Base-by-base conservation (phyloP, 2,797 vertebrate species). In the Rachycentron canadum region DNA sequence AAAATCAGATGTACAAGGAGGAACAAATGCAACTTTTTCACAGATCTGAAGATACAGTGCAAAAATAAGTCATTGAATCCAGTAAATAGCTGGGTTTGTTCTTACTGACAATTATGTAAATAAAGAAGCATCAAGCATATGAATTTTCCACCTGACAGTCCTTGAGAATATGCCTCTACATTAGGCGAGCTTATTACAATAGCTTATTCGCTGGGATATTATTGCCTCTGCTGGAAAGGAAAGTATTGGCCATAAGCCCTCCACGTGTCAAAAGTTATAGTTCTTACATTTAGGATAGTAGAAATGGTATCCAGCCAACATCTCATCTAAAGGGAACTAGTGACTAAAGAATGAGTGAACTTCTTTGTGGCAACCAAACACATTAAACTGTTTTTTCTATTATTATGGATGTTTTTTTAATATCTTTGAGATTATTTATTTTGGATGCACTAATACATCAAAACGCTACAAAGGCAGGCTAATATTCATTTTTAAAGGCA, bases 151-250 rank as follows among this genome's bases (percentile, higher is more conserved):
- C 49, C 85, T 26, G 73, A 80, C 75, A 57, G 63, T 90, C 84
- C 87, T 88, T 90, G 90, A 92, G 86, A 89, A 87, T 79, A 85
- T 66, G 88, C 82, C 87, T 91, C 64, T 67, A 58, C 47, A 82
- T 78, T 38, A 89, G 81, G 81, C 82, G 81, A 88, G 75, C 28
- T 89, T 88, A 86, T 85, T 68, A 86, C 58, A 77, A 71, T 93
- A 93, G 92, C 92, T 94, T 93, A 94, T 93, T 88, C 14, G 56
- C 91, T 94, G 92, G 88, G 85, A 85, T 85, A 79, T 74, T 87
- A 89, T 88, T 86, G 77, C 83, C 74, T 88, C 63, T 85, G 68
- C 79, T 80, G 55, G 49, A 83, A 55, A 70, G 86, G 53, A 82
- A 85, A 88, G 77, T 59, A 64, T 61, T 45, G 56, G 69, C 63